phyloP scores from a whole-genome alignment of 2,797 vertebrate species.

The Adelosebastes latens region DNA sequence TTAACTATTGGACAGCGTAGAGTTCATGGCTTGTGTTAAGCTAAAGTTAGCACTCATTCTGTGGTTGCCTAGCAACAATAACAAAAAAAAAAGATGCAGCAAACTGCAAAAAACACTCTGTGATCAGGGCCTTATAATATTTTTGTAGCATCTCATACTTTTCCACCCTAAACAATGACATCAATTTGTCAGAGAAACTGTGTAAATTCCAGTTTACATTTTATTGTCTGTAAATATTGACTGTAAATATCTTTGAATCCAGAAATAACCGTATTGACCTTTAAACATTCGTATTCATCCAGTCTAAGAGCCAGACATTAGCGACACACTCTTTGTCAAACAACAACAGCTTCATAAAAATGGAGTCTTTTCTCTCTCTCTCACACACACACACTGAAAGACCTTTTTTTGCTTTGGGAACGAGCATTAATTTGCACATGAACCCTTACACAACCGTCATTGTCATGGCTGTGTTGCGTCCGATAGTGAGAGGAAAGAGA shows the following conservation, averaged over 20 bases:
- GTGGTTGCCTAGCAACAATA: too few species aligned
- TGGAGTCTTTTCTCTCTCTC: background rate
- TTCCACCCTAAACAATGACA: background rate
- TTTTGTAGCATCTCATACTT: background rate
- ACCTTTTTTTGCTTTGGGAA: slow-evolving; percentile 32
- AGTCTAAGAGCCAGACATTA: slow-evolving; percentile 1
- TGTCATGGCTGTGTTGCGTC: slow-evolving; percentile 59
- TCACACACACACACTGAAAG: slow-evolving; percentile 3
- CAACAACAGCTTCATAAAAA: slow-evolving; percentile 39
- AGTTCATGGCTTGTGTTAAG: too few species aligned
- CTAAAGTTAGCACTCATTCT: too few species aligned
- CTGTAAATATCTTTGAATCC: slow-evolving; percentile 8
- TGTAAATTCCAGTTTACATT: background rate
- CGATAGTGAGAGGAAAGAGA: slow-evolving; percentile 42
- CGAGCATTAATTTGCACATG: slow-evolving; percentile 61
- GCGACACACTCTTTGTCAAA: slow-evolving; percentile 18
- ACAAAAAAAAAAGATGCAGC: too few species aligned
- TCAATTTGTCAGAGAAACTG: background rate
- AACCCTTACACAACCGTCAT: slow-evolving; percentile 61
- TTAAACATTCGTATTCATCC: background rate
- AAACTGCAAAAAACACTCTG: too few species aligned
- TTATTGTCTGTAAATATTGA: background rate
- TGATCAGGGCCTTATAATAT: too few species aligned
- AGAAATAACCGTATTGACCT: slow-evolving; percentile 10
- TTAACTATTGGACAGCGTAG: too few species aligned